phyloP scores from a whole-genome alignment of 2,888 invertebrate species.

The Drosophila pegasa region DNA sequence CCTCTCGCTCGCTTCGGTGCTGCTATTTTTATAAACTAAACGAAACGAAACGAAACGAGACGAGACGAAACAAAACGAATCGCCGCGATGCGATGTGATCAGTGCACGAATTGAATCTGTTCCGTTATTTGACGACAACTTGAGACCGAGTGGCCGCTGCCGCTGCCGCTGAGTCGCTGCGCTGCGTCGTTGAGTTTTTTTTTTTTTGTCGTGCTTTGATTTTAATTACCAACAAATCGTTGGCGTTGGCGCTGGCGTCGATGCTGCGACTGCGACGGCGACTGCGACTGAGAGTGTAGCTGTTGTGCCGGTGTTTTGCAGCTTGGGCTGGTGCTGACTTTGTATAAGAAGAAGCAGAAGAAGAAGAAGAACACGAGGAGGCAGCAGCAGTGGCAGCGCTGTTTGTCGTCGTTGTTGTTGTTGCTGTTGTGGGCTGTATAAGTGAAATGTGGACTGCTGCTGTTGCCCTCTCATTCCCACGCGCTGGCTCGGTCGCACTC shows the following conservation, averaged over 20 bases:
- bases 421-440: conserved; percentile 32
- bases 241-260: conserved; percentile 27
- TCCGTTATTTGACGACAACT: conserved; percentile 50
- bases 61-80: conserved; percentile 31
- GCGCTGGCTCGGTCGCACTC: conserved; percentile 37
- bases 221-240: conserved; percentile 71
- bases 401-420: conserved; percentile 15
- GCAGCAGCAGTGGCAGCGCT: conserved; percentile 33
- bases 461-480: conserved; percentile 45
- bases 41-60: conserved; percentile 39
- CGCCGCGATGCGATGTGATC: conserved; percentile 42
- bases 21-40: conserved; percentile 51
- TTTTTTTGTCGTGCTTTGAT: conserved; percentile 27
- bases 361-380: no score
- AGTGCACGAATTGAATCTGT: conserved; percentile 57
- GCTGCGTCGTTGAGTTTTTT: conserved; percentile 39
- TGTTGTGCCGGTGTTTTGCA: conserved; percentile 66
- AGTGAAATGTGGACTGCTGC: no score
- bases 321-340: conserved; percentile 49
- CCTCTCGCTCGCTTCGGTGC: conserved; percentile 4
- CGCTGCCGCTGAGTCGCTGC: conserved; percentile 33
- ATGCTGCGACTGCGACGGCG: conserved; percentile 1
- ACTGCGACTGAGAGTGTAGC: conserved; percentile 20
- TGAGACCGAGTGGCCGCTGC: conserved; percentile 26
- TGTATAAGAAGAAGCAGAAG: conserved; percentile 33